phyloP scores from a whole-genome alignment of 2,888 invertebrate genomes.

The Lochmaea crataegi region DNA sequence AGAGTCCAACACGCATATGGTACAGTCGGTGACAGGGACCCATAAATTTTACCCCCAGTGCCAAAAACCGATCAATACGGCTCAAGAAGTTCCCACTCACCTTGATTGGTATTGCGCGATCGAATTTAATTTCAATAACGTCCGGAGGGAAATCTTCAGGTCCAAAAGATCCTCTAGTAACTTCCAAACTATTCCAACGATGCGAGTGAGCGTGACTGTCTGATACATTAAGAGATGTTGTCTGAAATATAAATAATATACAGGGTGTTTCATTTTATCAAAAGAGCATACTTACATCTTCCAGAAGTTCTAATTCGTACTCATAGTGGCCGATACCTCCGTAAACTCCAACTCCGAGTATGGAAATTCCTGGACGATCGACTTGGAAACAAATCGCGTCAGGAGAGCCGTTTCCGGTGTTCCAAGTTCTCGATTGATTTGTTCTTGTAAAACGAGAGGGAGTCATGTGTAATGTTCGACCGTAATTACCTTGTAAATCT shows the following conservation, averaged over 20 bases:
- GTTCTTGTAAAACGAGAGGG: constrained; percentile 91
- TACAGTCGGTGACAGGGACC: too few relatives aligned
- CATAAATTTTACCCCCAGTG: too few relatives aligned
- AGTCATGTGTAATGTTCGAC: constrained; percentile 85
- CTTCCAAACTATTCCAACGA: constrained; percentile 90
- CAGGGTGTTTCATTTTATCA: background rate
- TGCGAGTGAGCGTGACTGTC: constrained; percentile 75
- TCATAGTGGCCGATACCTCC: constrained; percentile 90
- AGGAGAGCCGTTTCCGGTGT: constrained; percentile 95
- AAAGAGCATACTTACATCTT: constrained; percentile 70
- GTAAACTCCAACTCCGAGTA: constrained; percentile 91
- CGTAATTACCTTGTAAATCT: constrained; percentile 78
- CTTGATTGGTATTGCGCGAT: constrained; percentile 86
- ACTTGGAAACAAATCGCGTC: constrained; percentile 97
- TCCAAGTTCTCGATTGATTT: constrained; percentile 93
- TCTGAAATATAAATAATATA: constrained; percentile 53
- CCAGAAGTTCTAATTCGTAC: constrained; percentile 90
- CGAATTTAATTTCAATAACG: constrained; percentile 90
- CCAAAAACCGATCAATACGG: too few relatives aligned
- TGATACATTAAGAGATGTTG: constrained; percentile 65
- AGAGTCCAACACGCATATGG: too few relatives aligned
- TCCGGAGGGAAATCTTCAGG: constrained; percentile 90
- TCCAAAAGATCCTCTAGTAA: constrained; percentile 84
- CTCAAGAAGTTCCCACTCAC: constrained; percentile 62
- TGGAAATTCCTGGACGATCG: constrained; percentile 87